These are phyloP conservation scores for Hecatera dysodea DNA, from an alignment of 2,888 invertebrate species.

Conservation along the genomic window DNA sequence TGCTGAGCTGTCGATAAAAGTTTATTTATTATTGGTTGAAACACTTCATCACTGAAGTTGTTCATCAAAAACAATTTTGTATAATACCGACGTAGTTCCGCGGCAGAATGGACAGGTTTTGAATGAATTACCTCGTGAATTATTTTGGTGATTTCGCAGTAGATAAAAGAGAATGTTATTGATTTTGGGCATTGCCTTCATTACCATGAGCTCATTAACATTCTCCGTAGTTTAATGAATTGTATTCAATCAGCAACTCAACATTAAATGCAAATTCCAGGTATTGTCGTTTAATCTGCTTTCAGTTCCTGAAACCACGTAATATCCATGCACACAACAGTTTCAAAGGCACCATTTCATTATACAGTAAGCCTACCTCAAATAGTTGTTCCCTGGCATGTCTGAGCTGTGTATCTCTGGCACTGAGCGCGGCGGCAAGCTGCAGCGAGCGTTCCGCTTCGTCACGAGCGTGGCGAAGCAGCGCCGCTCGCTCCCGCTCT, in stretches of 20 bases:
- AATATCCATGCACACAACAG: conserved; percentile 1
- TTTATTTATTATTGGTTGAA: conserved; percentile 69
- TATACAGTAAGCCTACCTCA: conserved; percentile 89
- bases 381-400: conserved; percentile 96
- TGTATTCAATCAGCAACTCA: neutral
- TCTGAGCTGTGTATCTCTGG: conserved; percentile 96
- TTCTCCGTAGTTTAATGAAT: conserved; percentile 8
- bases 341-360: conserved; percentile 31
- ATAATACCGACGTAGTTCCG: conserved; percentile 23
- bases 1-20: conserved; percentile 67
- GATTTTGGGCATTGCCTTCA: conserved; percentile 6
- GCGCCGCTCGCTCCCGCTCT: conserved; percentile 97
- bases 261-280: neutral
- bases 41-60: conserved; percentile 64
- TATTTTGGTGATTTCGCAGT: conserved; percentile 7
- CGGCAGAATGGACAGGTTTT: conserved; percentile 2
- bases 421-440: conserved; percentile 96
- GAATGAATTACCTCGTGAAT: conserved; percentile 40
- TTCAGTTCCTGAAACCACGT: neutral
- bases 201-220: neutral
- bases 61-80: conserved; percentile 58
- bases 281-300: neutral
- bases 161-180: conserved; percentile 27
- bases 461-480: conserved; percentile 96
- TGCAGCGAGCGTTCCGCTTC: conserved; percentile 97